These are phyloP conservation scores for Oreochromis aureus DNA, from an alignment of 2,113 vertebrate species.

Conservation along the genomic window DNA sequence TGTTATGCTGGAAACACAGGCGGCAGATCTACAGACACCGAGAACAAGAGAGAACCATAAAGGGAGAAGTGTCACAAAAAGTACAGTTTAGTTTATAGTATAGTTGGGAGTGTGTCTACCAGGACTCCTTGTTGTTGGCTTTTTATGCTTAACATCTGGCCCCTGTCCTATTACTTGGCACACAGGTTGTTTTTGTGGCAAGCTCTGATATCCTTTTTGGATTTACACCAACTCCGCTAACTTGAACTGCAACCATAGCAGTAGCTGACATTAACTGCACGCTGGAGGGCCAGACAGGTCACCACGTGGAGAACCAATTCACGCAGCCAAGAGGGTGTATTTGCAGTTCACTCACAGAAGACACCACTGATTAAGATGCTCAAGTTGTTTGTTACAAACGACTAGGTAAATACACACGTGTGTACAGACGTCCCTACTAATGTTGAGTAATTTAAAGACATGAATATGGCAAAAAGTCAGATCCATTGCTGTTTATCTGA, in stretches of 20 bases:
- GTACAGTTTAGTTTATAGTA: background rate
- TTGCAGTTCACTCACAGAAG: background rate
- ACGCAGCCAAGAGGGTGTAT: background rate
- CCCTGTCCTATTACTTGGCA: background rate
- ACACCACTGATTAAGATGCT: background rate
- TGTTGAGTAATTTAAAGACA: background rate
- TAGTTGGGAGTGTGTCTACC: fast-evolving
- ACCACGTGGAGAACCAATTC: background rate
- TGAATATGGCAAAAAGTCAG: background rate
- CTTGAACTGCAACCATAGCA: background rate
- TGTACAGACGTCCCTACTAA: fast-evolving
- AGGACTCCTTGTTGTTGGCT: background rate
- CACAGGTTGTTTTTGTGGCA: background rate
- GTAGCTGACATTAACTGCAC: background rate
- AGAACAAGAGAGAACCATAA: background rate
- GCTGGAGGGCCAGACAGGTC: fast-evolving
- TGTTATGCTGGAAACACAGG: slow-evolving; percentile 97
- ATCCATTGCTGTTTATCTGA: background rate
- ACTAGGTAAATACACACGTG: background rate
- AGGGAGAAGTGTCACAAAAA: background rate
- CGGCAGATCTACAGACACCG: slow-evolving; percentile 83
- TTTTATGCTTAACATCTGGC: fast-evolving
- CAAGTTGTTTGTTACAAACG: background rate
- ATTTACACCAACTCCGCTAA: background rate
- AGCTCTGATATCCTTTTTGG: background rate